Percentiles rank a stretch among this genome's conserved stretches.
phyloP scores from a whole-genome alignment of 2,888 invertebrate genomes.

The Unio pictorum region DNA sequence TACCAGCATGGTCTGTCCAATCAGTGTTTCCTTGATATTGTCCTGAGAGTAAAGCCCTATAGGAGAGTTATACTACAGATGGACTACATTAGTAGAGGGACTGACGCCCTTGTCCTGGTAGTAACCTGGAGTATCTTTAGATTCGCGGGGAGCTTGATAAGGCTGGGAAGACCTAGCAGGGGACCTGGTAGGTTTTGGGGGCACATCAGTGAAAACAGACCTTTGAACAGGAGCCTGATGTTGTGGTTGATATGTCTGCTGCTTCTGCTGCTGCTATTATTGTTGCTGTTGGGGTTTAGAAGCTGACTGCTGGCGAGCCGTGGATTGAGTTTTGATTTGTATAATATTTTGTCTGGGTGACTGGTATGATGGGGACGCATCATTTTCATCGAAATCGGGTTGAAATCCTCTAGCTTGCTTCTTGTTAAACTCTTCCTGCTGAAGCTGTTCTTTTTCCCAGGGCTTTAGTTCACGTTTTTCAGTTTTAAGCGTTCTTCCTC shows the following conservation, averaged over 20 bases:
- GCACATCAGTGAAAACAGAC: slow-evolving; percentile 35
- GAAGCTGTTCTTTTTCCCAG: slow-evolving; percentile 43
- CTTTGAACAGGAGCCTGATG: slow-evolving; percentile 16
- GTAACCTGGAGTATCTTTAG: slow-evolving; percentile 24
- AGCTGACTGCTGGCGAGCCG: slow-evolving; percentile 12
- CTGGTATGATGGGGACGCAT: too few species aligned
- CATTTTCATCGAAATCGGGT: too few species aligned
- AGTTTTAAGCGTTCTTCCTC: slow-evolving; percentile 48
- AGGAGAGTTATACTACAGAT: slow-evolving; percentile 71
- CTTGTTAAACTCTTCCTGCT: slow-evolving; percentile 16
- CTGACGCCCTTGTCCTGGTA: slow-evolving; percentile 12
- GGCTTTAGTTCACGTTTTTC: slow-evolving; percentile 34
- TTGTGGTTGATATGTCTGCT: too few species aligned
- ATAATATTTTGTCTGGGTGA: slow-evolving; percentile 29
- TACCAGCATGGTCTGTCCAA: slow-evolving; percentile 55
- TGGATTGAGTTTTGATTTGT: slow-evolving; percentile 24
- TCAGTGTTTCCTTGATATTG: slow-evolving; percentile 63
- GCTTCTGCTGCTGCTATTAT: too few species aligned
- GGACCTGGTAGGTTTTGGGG: slow-evolving; percentile 28
- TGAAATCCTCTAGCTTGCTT: neutral
- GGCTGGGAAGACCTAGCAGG: slow-evolving; percentile 11
- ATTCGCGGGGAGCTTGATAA: slow-evolving; percentile 20
- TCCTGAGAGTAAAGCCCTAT: slow-evolving; percentile 67
- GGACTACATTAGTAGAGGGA: slow-evolving; percentile 58
- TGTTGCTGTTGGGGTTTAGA: slow-evolving; percentile 5